Evolutionary conservation across 2,888 invertebrate genomes (phyloP), one percentile per base, ranked within the genome.

Genomic region (Lochmaea crataegi): DNA sequence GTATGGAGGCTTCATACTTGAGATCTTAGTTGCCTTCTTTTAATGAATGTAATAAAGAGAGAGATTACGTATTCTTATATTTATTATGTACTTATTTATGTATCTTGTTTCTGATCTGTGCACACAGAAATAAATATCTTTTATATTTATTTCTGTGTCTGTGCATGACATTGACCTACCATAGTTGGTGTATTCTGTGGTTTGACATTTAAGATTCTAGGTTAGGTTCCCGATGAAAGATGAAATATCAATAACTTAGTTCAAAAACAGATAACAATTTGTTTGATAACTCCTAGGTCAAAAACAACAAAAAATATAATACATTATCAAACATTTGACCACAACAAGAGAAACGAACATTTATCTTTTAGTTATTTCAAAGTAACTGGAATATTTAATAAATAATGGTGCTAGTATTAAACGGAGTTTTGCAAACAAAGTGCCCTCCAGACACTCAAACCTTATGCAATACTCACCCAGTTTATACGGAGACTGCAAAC

Each of bases 341-440:
- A 53, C 18, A 18, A 10, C 16, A 53, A 53, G 18, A 18, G 1
- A 18, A 51, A 51, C 14, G 51, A n/a, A 7, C n/a, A 51, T 51
- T 51, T 16, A 51, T 45, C 45, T 5, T 12, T 45, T 12, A 45
- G 45, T 11, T 12, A 45, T 45, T 45, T 12, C 11, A 42, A 42
- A 42, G 72, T 82, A 42, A 41, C 7, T 65, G 12, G 61, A 65
- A 53, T 69, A 32, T n/a, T 32, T 7, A 1, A 53, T 45, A 64
- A 64, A 72, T 79, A 75, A 96, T 96, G 96, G 96, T 96, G 89
- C 91, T 96, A 86, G 93, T 96, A 85, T 90, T 96, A 87, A 95
- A 95, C 87, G 96, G 96, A 81, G 94, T 96, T 83, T 90, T 94
- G 81, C 94, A 95, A 86, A 95, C 96, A 88, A 95, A 96, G 85